A percentile compares a stretch with the other conserved stretches of the same genome.
phyloP scores from a whole-genome alignment of 2,113 vertebrate genomes.

The Callospermophilus lateralis region DNA sequence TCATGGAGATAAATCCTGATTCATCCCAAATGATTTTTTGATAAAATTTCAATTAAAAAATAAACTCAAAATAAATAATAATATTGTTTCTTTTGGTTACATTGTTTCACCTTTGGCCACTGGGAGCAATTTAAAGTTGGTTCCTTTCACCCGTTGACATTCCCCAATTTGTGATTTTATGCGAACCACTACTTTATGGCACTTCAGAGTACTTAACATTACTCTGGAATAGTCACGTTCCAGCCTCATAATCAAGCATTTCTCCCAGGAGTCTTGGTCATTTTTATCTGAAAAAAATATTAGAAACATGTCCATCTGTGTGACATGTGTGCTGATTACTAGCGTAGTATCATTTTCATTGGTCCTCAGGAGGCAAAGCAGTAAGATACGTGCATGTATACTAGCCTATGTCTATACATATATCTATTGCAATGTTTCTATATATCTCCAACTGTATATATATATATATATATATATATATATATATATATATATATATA shows the following conservation, averaged over 20 bases:
- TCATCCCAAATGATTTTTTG: not conserved
- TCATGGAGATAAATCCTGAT: not conserved
- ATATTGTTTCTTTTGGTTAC: not conserved
- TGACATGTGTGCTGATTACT: too few species aligned
- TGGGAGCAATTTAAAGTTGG: not conserved
- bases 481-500: not conserved
- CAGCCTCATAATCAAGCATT: not conserved
- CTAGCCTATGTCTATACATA: not conserved
- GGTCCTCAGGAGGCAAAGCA: not conserved
- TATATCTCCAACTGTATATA: not conserved
- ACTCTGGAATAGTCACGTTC: not conserved
- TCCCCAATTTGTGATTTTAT: not conserved
- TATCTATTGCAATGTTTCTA: not conserved
- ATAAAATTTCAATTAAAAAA: not conserved
- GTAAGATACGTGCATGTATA: not conserved
- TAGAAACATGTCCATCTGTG: not conserved
- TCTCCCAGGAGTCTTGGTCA: not conserved
- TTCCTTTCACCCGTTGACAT: not conserved
- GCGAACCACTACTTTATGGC: not conserved
- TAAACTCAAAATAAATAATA: not conserved
- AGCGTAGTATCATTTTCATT: not conserved
- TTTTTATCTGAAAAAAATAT: not conserved
- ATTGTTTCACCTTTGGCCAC: not conserved
- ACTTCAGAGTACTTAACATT: not conserved
- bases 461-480: not conserved